phyloP scores from a whole-genome alignment of 2,113 vertebrate genomes.

The Limanda limanda region DNA sequence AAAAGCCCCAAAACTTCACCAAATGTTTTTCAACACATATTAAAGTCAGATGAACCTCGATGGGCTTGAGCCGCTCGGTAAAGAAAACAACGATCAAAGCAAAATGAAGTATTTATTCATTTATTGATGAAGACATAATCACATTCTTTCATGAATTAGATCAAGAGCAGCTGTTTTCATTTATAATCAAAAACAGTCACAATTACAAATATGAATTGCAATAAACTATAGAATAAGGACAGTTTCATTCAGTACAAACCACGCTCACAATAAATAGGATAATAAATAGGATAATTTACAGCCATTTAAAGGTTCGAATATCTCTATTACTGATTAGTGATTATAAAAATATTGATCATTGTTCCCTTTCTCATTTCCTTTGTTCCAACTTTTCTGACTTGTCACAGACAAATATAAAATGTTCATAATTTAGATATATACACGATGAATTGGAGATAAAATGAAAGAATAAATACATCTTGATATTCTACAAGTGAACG shows the following conservation, averaged over 20 bases:
- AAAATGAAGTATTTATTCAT: background rate
- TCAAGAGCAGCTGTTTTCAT: background rate
- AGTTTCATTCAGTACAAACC: too few species aligned
- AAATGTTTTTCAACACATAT: too few species aligned
- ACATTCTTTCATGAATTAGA: background rate
- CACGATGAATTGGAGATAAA: background rate
- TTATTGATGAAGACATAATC: conserved; percentile 13
- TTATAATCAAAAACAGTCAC: background rate
- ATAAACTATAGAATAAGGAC: background rate
- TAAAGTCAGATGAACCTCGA: too few species aligned
- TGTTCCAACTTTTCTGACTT: background rate
- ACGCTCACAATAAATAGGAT: conserved; percentile 31
- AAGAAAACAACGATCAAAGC: too few species aligned
- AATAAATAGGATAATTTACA: conserved; percentile 45
- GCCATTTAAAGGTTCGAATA: background rate
- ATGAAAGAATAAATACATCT: background rate
- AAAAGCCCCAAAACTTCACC: too few species aligned
- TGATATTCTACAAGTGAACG: background rate
- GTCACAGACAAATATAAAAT: background rate
- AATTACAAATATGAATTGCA: background rate
- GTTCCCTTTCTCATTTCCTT: background rate
- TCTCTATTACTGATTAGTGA: background rate
- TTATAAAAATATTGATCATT: background rate
- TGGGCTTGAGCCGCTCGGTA: too few species aligned
- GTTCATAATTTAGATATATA: background rate